Evolutionary conservation across 2,797 vertebrate genomes (phyloP).

Genomic region (Eleutherodactylus coqui): DNA sequence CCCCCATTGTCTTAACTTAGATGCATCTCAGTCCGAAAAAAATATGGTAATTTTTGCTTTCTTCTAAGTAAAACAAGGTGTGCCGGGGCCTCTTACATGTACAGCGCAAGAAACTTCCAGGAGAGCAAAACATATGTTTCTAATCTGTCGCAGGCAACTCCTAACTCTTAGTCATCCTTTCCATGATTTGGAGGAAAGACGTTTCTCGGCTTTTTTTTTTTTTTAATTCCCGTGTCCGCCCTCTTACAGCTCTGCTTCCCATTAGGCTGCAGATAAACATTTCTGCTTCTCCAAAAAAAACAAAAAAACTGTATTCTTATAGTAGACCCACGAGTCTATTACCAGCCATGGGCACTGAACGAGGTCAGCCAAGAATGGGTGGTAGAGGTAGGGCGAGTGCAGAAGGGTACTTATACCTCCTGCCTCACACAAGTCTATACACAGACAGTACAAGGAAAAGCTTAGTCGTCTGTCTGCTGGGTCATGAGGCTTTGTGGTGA

Average conservation of each 20-base stretch:
- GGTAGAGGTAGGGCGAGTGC: too few species aligned
- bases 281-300: background rate
- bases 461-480: background rate
- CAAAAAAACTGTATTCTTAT: too few species aligned
- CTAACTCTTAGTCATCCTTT: constrained; percentile 53
- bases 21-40: background rate
- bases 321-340: too few species aligned
- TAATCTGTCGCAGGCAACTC: constrained; percentile 36
- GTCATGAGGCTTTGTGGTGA: too few species aligned
- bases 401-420: too few species aligned
- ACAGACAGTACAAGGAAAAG: background rate
- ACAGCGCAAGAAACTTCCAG: background rate
- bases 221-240: constrained; percentile 5
- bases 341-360: too few species aligned
- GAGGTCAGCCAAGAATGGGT: too few species aligned
- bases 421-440: too few species aligned
- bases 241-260: background rate
- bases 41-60: background rate
- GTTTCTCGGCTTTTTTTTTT: constrained; percentile 15
- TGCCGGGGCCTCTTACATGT: constrained; percentile 9
- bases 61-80: constrained; percentile 34
- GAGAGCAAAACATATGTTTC: constrained; percentile 38
- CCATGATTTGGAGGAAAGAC: constrained; percentile 40
- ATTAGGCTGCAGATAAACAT: background rate
- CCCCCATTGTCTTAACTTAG: background rate